Conservation (phyloP, 2,113 vertebrate species). For the Heliornis fulica region DNA sequence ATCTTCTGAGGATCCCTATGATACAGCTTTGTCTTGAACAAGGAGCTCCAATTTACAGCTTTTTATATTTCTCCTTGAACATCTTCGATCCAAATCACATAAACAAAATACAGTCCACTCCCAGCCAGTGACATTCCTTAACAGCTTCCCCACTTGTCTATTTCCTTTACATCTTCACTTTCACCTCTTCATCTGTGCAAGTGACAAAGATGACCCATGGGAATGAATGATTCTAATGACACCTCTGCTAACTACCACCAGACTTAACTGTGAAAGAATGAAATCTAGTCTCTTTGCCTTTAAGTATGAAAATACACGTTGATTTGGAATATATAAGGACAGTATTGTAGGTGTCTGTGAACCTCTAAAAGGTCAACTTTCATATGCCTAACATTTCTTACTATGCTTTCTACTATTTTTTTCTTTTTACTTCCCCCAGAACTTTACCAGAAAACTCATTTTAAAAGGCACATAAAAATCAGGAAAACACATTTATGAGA, state of each 20-base stretch:
- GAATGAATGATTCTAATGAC: background rate
- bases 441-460: background rate
- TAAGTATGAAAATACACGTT: background rate
- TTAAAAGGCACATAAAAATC: background rate
- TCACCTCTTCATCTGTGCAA: background rate
- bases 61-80: background rate
- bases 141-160: background rate
- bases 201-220: background rate
- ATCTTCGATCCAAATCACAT: background rate
- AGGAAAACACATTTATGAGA: background rate
- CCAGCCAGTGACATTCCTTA: background rate
- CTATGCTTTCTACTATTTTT: background rate
- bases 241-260: background rate
- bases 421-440: background rate
- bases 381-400: background rate
- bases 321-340: background rate
- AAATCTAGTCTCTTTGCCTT: background rate
- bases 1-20: background rate
- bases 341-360: background rate
- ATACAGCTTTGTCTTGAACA: background rate
- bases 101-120: background rate
- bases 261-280: background rate
- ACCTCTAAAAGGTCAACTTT: background rate
- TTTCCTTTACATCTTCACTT: background rate
- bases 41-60: background rate